Evolutionary conservation across 1,140 invertebrate species (phyloP), one percentile per base, ranked within the genome.

Genomic region (Thrips palmi): DNA sequence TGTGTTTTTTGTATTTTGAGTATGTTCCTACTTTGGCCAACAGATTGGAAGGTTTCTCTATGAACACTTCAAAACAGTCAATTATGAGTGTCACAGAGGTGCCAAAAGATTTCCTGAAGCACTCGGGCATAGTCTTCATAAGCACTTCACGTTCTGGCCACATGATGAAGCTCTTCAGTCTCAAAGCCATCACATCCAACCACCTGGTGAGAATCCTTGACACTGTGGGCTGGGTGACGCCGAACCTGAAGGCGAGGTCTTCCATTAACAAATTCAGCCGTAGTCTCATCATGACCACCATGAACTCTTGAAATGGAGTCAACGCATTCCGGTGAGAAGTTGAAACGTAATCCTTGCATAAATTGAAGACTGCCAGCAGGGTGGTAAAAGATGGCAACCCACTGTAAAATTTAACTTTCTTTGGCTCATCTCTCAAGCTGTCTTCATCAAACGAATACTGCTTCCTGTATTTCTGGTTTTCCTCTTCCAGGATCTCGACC

Each of bases 21-120:
- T 31, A 40, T 5, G 41, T 33, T 7, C 10, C 3, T 14, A 17
- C 27, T 34, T 21, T 8, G 6, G 41, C 19, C n/a, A 40, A 28
- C 5, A 24, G 21, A 23, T n/a, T 17, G 6, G 15, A 17, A 7
- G 41, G 31, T 21, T 21, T 30, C 7, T 41, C 39, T 32, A 33
- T 33, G 4, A 28, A 32, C 8, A 43, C 34, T 41, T 43, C 41
- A 35, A 43, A 42, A 33, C 41, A 43, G 20, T 43, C 41, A 8
- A 43, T 43, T 7, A 43, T 41, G 7, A 38, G 29, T 8, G 31
- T 10, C 14, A 38, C 19, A 18, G 14, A 36, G 6, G 34, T 17
- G 8, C 19, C 27, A 35, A 38, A 38, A 35, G 37, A 6, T 37
- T 38, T 29, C 11, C 11, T 38, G 19, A 38, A 38, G 35, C 31